These are phyloP conservation scores for Ennomos quercinarius DNA, from an alignment of 2,888 invertebrate species.

Conservation along the genomic window DNA sequence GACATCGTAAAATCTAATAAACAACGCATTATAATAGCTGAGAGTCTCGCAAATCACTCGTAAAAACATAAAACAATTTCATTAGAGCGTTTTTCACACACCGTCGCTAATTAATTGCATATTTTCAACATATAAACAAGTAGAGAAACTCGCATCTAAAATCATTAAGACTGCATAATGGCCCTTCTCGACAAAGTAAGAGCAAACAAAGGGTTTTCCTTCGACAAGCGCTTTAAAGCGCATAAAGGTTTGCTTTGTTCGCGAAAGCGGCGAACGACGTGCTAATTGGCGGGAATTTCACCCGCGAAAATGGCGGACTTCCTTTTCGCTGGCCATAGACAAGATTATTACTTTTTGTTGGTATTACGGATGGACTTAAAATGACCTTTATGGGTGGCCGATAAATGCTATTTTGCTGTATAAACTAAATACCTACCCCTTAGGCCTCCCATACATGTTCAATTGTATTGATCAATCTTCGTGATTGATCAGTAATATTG, in stretches of 20 bases:
- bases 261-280: conserved; percentile 57
- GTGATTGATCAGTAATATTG: too few relatives aligned
- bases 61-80: conserved; percentile 48
- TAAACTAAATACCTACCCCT: too few relatives aligned
- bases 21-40: conserved; percentile 40
- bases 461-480: too few relatives aligned
- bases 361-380: neutral
- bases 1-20: conserved; percentile 41
- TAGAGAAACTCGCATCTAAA: conserved; percentile 42
- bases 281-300: conserved; percentile 75
- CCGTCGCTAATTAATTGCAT: conserved; percentile 71
- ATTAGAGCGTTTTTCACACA: conserved; percentile 57
- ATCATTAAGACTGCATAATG: conserved; percentile 66
- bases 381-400: too few relatives aligned
- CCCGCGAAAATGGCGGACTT: conserved; percentile 52
- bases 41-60: conserved; percentile 33
- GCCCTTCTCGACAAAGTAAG: conserved; percentile 60
- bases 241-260: conserved; percentile 71
- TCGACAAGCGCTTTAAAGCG: conserved; percentile 58
- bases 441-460: too few relatives aligned
- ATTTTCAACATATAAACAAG: conserved; percentile 55
- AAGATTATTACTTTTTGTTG: conserved; percentile 56
- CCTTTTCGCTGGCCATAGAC: conserved; percentile 46
- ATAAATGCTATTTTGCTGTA: too few relatives aligned
- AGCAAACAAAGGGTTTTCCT: conserved; percentile 67